Conservation (phyloP, 2,888 invertebrate species). For the Dryadula phaetusa region DNA sequence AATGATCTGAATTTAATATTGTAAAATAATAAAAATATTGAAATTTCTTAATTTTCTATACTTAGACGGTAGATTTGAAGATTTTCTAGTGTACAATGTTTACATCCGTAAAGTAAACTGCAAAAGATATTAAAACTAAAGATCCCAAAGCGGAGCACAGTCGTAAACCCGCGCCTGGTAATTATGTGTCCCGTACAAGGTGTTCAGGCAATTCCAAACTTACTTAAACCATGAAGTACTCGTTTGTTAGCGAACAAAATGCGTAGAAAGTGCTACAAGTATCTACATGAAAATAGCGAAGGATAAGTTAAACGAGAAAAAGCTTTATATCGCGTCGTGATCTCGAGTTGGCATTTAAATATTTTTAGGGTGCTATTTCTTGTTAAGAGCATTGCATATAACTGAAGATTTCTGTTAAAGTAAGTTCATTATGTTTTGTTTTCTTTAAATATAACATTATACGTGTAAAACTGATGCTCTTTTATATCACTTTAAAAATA, state of each 20-base stretch:
- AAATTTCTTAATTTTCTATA: too few relatives aligned
- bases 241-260: conserved; percentile 20
- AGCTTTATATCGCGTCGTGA: neutral
- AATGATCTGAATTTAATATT: too few relatives aligned
- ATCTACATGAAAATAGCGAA: conserved; percentile 3
- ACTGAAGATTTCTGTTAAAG: neutral
- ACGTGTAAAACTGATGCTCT: too few relatives aligned
- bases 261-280: conserved; percentile 11
- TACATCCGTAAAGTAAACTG: neutral
- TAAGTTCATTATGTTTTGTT: too few relatives aligned
- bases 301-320: neutral
- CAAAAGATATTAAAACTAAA: conserved; percentile 1
- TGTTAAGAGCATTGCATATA: neutral
- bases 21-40: too few relatives aligned
- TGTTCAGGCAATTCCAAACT: conserved; percentile 20
- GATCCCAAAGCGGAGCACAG: neutral
- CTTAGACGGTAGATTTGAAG: too few relatives aligned
- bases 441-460: too few relatives aligned
- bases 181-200: conserved; percentile 40
- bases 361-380: neutral
- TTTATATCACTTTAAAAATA: too few relatives aligned
- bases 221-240: conserved; percentile 25
- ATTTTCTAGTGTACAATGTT: neutral
- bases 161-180: conserved; percentile 25
- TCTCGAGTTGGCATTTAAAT: neutral